Evolutionary conservation across 2,113 vertebrate genomes (phyloP).

Genomic region (Sitta europaea): DNA sequence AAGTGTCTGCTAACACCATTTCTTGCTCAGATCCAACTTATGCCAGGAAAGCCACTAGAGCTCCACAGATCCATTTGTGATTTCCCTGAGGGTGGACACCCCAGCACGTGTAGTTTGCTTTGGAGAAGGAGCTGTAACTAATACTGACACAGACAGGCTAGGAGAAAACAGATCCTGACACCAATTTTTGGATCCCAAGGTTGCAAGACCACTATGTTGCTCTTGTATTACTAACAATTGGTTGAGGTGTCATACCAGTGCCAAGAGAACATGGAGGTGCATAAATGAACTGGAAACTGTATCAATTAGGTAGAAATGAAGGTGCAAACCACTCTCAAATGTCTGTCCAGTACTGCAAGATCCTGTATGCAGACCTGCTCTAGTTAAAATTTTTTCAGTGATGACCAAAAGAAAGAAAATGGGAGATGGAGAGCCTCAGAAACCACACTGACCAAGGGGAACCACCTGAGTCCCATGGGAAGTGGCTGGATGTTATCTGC

Average conservation of each 20-base stretch:
- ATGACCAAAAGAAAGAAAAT: neutral
- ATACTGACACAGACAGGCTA: neutral
- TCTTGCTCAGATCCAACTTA: neutral
- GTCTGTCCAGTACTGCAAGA: neutral
- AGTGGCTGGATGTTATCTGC: neutral
- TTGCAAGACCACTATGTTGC: neutral
- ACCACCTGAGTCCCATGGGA: neutral
- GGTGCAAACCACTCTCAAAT: neutral
- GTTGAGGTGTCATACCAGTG: neutral
- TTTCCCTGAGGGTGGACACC: neutral
- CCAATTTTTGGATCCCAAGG: neutral
- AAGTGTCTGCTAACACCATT: neutral
- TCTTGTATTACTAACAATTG: neutral
- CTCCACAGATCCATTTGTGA: neutral
- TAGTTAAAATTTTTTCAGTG: neutral
- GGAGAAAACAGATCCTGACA: neutral
- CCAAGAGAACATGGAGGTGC: neutral
- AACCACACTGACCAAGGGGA: neutral
- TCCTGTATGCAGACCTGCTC: neutral
- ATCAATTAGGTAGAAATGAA: neutral
- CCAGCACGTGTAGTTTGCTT: neutral
- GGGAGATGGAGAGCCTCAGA: rapidly evolving
- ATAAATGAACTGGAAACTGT: neutral
- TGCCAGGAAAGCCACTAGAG: neutral
- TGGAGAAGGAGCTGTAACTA: neutral